Evolutionary conservation across 2,888 invertebrate genomes (phyloP).

Genomic region (Pilophorus perplexus): DNA sequence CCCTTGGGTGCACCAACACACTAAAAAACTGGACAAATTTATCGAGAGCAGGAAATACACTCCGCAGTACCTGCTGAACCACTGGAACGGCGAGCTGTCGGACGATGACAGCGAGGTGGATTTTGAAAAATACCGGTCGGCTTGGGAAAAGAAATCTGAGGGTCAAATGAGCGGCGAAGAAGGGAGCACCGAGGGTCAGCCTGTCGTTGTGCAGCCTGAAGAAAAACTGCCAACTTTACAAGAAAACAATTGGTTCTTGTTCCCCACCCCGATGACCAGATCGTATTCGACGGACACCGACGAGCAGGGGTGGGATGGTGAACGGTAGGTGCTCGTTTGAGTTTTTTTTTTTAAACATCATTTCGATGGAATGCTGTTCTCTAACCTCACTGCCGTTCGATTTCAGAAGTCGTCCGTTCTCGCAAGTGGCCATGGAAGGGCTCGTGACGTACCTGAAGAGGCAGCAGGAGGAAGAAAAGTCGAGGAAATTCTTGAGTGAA

Average conservation of each 20-base stretch:
- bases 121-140: constrained; percentile 5
- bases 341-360: too few relatives aligned
- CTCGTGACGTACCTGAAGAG: background rate
- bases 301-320: too few relatives aligned
- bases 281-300: too few relatives aligned
- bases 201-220: background rate
- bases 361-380: too few relatives aligned
- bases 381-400: background rate
- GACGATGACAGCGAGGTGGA: background rate
- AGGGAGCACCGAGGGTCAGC: background rate
- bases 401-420: too few relatives aligned
- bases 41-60: background rate
- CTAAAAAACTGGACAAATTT: background rate
- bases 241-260: constrained; percentile 8
- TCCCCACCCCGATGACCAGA: constrained; percentile 6
- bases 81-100: background rate
- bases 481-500: constrained; percentile 1
- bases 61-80: background rate
- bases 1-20: constrained; percentile 3
- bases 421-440: background rate
- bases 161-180: background rate
- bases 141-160: background rate
- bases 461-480: background rate
- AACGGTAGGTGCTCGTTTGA: background rate
- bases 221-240: background rate